Evolutionary conservation across 2,888 invertebrate genomes (phyloP).

Genomic region (Heliconius aoede): DNA sequence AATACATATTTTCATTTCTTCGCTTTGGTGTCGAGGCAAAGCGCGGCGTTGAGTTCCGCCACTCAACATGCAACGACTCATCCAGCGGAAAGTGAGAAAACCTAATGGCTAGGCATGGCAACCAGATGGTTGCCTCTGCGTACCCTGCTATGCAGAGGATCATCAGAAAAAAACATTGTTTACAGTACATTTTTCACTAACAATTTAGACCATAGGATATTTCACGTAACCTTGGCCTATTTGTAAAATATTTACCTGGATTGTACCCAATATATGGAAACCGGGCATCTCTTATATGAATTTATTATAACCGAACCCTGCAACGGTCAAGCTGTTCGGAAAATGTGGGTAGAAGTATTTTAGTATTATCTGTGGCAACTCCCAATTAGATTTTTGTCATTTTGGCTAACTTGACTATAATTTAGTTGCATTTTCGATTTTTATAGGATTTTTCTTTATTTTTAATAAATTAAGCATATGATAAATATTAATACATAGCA

Average conservation of each 20-base stretch:
- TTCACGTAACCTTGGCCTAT: constrained; percentile 56
- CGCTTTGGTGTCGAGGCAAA: too few relatives aligned
- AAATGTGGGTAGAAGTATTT: background rate
- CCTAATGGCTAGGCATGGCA: too few relatives aligned
- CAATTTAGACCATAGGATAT: constrained; percentile 49
- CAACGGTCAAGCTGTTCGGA: background rate
- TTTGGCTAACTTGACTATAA: background rate
- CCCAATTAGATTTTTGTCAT: background rate
- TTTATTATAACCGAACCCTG: constrained; percentile 40
- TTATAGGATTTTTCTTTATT: background rate
- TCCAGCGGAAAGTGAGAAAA: too few relatives aligned
- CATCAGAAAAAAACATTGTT: too few relatives aligned
- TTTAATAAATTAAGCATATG: too few relatives aligned
- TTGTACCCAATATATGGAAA: constrained; percentile 49
- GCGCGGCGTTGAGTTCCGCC: too few relatives aligned
- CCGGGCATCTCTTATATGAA: constrained; percentile 49
- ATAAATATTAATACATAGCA: too few relatives aligned
- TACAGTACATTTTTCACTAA: constrained; percentile 3
- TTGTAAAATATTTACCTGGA: constrained; percentile 58
- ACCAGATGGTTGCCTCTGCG: too few relatives aligned
- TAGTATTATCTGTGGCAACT: background rate
- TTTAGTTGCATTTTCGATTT: background rate
- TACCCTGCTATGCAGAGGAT: too few relatives aligned
- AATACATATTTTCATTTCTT: too few relatives aligned
- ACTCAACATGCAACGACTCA: too few relatives aligned